Percentiles rank a stretch among this genome's conserved stretches.
Conservation (phyloP, 2,113 vertebrate species). For the Zapornia atra region DNA sequence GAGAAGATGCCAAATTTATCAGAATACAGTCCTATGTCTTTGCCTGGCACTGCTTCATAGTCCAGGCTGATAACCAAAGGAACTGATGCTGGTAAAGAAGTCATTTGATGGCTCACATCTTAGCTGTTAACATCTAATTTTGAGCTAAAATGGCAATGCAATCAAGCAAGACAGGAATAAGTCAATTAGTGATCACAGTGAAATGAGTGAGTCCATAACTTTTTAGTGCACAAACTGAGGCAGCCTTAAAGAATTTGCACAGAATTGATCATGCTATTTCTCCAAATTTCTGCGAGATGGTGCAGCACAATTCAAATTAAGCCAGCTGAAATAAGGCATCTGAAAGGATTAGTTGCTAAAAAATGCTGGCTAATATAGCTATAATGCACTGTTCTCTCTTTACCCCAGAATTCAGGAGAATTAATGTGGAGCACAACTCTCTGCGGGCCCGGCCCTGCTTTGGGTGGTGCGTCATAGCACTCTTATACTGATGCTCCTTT, state of each 20-base stretch:
- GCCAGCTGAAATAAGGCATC: not conserved
- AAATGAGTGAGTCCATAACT: not conserved
- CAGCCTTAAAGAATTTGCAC: not conserved
- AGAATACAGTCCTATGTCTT: not conserved
- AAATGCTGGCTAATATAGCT: not conserved
- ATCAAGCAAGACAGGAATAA: slow-evolving; percentile 16
- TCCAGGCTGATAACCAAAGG: not conserved
- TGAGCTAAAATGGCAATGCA: slow-evolving; percentile 10
- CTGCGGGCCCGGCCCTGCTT: not conserved
- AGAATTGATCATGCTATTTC: not conserved
- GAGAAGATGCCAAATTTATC: not conserved
- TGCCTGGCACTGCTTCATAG: not conserved
- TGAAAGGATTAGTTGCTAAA: not conserved
- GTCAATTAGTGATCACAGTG: not conserved
- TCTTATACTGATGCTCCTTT: not conserved
- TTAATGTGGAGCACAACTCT: not conserved
- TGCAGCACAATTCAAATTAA: not conserved
- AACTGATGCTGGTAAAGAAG: not conserved
- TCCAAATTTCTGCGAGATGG: not conserved
- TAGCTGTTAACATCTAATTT: not conserved
- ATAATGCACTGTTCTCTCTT: not conserved
- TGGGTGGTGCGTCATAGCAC: not conserved
- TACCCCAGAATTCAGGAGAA: not conserved
- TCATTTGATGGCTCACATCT: not conserved
- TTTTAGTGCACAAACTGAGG: not conserved